phyloP scores from a whole-genome alignment of 1,140 invertebrate genomes.

The Whitmania pigra region DNA sequence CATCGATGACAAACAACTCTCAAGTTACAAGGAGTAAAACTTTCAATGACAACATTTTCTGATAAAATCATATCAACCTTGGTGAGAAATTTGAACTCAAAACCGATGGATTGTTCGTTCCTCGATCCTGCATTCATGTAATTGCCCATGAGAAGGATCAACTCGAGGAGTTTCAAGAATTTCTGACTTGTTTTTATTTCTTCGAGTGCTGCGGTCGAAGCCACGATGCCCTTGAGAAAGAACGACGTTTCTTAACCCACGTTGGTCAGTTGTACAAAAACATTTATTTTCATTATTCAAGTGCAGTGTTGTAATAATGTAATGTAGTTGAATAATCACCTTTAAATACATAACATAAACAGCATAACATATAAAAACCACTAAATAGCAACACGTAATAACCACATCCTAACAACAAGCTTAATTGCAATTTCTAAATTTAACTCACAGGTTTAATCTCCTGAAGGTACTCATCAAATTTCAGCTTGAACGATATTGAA shows the following conservation, averaged over 20 bases:
- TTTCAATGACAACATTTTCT: neutral
- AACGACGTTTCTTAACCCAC: neutral
- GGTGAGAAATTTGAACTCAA: slow-evolving; percentile 87
- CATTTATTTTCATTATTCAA: neutral
- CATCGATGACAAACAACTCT: too few relatives aligned
- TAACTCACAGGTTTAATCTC: slow-evolving; percentile 76
- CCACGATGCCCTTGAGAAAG: slow-evolving; percentile 62
- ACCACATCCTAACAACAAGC: too few relatives aligned
- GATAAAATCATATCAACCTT: slow-evolving; percentile 53
- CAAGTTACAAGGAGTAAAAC: neutral
- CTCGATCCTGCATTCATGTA: slow-evolving; percentile 87
- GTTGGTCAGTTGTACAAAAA: neutral
- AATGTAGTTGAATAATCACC: too few relatives aligned
- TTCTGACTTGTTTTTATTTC: slow-evolving; percentile 81
- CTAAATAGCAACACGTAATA: too few relatives aligned
- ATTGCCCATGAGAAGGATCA: slow-evolving; percentile 83
- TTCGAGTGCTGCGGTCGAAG: slow-evolving; percentile 87
- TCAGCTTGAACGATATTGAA: slow-evolving; percentile 77
- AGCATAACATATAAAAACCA: too few relatives aligned
- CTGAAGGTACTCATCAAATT: slow-evolving; percentile 64
- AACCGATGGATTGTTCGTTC: slow-evolving; percentile 83
- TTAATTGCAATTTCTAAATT: too few relatives aligned
- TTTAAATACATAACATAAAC: too few relatives aligned
- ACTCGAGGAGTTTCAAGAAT: slow-evolving; percentile 74
- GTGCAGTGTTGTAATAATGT: neutral